Base-by-base conservation (phyloP, 1,140 invertebrate genomes). In the Euura saliciscinereae region DNA sequence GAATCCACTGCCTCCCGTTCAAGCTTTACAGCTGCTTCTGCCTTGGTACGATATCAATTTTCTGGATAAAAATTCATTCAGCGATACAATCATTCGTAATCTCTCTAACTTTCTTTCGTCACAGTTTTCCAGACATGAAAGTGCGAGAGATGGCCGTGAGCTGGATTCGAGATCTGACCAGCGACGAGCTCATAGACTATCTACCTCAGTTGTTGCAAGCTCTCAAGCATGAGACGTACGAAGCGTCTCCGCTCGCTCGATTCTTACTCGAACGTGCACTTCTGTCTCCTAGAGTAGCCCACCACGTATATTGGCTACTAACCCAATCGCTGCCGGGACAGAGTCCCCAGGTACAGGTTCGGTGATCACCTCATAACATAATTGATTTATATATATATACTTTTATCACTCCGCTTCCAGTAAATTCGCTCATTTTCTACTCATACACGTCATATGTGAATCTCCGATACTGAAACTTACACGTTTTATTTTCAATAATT, bases 191-290 rank as follows among this genome's bases (percentile, higher is more conserved):
- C 6, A 93, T 96, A 43, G 94, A 97, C 83, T 96, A 96, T 85
- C 85, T 99, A 72, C 98, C 98, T 1, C 98, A 99, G 81, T 88
- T 99, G 44, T 92, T 98, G 45, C 96, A 99, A 87, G 97, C 96
- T 0, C 86, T 99, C 43, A 96, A 98, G 75, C 96, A 97, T 83
- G 98, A 99, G 85, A 96, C 95, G 0, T 98, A 97, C 79, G 95
- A 98, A 81, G 92, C 94, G 66, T 98, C 96, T 45, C 91, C 95
- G 0, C 87, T 98, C 51, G 93, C 96, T 2, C 89, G 90, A 78
- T 93, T 99, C 78, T 87, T 99, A 46, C 86, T 99, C 6, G 92
- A 96, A 78, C 91, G 96, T 76, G 92, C 97, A 2, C 88, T 98
- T 73, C 90, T 92, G 43, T 97, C 95, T 64, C 94, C 97, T 0